A percentile compares a stretch with the other conserved stretches of the same genome.
These are phyloP conservation scores for Caranx melampygus DNA, from an alignment of 2,113 vertebrate species.

Conservation along the genomic window DNA sequence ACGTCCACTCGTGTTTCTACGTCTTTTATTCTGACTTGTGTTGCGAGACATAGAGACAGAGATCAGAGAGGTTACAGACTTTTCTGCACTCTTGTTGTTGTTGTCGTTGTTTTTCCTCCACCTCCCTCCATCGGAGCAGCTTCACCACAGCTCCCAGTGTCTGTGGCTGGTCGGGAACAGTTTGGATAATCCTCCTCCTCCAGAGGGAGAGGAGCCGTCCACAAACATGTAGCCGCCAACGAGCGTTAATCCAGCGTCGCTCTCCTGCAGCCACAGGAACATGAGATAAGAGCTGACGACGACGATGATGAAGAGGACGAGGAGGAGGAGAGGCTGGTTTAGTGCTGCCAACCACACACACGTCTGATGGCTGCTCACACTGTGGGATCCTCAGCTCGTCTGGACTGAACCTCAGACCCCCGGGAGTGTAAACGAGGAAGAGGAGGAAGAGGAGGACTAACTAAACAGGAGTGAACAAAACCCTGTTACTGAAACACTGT, in stretches of 20 bases:
- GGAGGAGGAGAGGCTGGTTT: slow-evolving; percentile 31
- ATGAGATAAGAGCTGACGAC: slow-evolving; percentile 12
- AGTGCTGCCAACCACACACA: neutral
- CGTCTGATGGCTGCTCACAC: neutral
- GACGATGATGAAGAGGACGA: slow-evolving; percentile 25
- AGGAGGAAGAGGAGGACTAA: too few species aligned
- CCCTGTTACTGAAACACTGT: neutral
- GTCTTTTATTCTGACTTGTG: neutral
- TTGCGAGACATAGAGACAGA: too few species aligned
- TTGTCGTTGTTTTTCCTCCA: too few species aligned
- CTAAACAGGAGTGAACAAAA: too few species aligned
- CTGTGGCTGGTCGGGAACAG: neutral
- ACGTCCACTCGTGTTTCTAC: neutral
- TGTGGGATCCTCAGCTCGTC: neutral
- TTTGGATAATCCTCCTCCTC: slow-evolving; percentile 58
- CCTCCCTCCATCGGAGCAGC: neutral
- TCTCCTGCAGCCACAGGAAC: slow-evolving; percentile 1
- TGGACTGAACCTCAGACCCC: neutral
- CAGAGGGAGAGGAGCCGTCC: slow-evolving; percentile 8
- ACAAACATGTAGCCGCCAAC: slow-evolving; percentile 17
- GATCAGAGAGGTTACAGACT: too few species aligned
- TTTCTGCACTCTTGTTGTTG: too few species aligned
- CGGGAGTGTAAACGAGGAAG: neutral
- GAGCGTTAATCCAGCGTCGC: slow-evolving; percentile 34
- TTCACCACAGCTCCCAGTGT: neutral